Evolutionary conservation across 2,888 invertebrate species (phyloP).

Genomic region (Metacarcinus magister): DNA sequence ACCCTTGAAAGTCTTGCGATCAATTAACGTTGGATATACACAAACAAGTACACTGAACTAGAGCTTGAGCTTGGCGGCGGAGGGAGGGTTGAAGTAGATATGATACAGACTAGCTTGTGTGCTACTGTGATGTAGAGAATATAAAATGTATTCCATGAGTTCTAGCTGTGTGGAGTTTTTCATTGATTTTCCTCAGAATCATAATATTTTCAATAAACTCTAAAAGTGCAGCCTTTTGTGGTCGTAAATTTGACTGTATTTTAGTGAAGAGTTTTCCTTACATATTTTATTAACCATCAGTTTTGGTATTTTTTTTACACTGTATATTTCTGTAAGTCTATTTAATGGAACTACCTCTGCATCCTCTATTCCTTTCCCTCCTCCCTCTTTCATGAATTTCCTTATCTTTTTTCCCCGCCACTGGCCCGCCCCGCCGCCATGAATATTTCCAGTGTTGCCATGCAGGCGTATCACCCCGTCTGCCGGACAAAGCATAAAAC

Average conservation of each 20-base stretch:
- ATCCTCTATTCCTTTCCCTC: not conserved
- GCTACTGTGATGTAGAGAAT: too few relatives aligned
- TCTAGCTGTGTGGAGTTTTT: not conserved
- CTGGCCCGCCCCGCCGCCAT: not conserved
- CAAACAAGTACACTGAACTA: too few relatives aligned
- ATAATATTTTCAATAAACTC: not conserved
- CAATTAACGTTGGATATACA: too few relatives aligned
- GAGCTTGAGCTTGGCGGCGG: too few relatives aligned
- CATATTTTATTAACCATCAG: not conserved
- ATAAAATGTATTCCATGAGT: too few relatives aligned
- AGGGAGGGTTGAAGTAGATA: too few relatives aligned
- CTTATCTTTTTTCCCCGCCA: not conserved
- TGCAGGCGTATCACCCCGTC: not conserved
- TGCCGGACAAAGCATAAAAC: not conserved
- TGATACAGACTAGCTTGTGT: too few relatives aligned
- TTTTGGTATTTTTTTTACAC: not conserved
- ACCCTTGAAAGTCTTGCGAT: too few relatives aligned
- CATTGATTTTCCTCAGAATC: not conserved
- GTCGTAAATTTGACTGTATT: not conserved
- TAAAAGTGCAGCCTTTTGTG: not conserved
- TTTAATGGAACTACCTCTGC: not conserved
- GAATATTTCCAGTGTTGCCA: not conserved
- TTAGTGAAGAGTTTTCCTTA: not conserved
- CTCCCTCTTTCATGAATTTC: not conserved
- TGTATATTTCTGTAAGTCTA: not conserved